Conservation (phyloP, 2,797 vertebrate genomes). For the Notoglanidium macrostoma region DNA sequence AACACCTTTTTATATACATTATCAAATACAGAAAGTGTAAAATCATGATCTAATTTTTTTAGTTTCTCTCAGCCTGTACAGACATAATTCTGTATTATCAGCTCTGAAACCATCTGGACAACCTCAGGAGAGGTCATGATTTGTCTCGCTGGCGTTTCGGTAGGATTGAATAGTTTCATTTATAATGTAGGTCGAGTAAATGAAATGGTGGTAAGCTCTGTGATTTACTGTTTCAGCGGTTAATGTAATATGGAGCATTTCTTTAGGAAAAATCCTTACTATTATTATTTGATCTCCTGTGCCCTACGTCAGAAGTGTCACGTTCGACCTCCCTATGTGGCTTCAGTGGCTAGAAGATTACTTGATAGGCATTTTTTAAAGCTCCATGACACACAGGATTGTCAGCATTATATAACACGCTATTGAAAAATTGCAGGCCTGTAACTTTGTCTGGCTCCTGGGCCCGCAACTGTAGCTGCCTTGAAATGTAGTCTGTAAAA, state of each 20-base stretch:
- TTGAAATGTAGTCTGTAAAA: slow-evolving; percentile 33
- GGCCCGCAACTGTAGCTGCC: slow-evolving; percentile 20
- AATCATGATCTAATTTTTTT: not conserved
- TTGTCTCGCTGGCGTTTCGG: not conserved
- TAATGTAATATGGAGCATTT: not conserved
- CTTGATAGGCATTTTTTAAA: slow-evolving; percentile 22
- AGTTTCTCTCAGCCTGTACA: not conserved
- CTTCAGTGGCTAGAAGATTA: slow-evolving; percentile 14
- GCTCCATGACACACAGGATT: slow-evolving; percentile 6
- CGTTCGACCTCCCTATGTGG: slow-evolving; percentile 4
- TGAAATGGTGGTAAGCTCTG: not conserved
- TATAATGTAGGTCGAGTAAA: not conserved
- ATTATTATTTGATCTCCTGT: not conserved
- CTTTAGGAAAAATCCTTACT: not conserved
- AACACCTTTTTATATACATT: not conserved
- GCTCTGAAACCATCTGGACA: slow-evolving; percentile 17
- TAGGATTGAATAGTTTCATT: not conserved
- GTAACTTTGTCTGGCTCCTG: slow-evolving; percentile 13
- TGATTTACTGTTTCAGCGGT: not conserved
- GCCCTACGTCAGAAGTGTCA: not conserved
- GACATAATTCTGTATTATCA: slow-evolving; percentile 13
- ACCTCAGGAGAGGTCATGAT: not conserved
- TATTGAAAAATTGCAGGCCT: slow-evolving; percentile 31
- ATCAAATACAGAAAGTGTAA: not conserved
- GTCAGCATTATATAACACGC: slow-evolving; percentile 24